phyloP scores from a whole-genome alignment of 2,113 vertebrate genomes.

The Damaliscus lunatus region DNA sequence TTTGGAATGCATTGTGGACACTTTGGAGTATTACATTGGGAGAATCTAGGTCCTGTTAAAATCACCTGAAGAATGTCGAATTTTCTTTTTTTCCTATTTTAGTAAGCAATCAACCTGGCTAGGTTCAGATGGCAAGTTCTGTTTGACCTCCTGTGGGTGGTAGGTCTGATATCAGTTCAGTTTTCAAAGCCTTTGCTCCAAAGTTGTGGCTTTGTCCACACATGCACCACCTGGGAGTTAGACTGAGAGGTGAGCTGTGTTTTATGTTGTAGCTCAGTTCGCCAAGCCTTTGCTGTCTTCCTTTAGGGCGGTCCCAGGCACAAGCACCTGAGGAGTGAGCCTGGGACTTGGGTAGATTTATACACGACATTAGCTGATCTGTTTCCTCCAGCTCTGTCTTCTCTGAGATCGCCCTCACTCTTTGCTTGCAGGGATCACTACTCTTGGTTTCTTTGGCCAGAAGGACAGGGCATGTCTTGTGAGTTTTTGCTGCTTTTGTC shows the following conservation, averaged over 20 bases:
- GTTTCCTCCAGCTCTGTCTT: background rate
- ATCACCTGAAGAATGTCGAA: background rate
- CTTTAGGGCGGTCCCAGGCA: background rate
- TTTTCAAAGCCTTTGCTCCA: background rate
- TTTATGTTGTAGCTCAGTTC: background rate
- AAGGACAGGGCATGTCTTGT: background rate
- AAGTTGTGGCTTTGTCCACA: background rate
- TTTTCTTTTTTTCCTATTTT: background rate
- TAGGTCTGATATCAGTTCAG: fast-evolving
- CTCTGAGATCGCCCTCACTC: background rate
- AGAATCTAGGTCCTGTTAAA: background rate
- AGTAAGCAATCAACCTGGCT: background rate
- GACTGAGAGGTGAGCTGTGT: background rate
- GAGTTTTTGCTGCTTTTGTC: background rate
- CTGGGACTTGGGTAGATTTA: no score
- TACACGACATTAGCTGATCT: fast-evolving
- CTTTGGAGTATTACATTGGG: background rate
- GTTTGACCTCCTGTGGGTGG: background rate
- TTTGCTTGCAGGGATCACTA: background rate
- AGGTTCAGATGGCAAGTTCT: background rate
- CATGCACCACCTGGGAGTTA: background rate
- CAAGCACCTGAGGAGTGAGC: background rate
- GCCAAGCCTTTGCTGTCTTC: background rate
- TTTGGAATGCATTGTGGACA: background rate
- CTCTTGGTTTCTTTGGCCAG: background rate